Evolutionary conservation across 1,140 invertebrate species (phyloP).

Genomic region (Dermatophagoides farinae): DNA sequence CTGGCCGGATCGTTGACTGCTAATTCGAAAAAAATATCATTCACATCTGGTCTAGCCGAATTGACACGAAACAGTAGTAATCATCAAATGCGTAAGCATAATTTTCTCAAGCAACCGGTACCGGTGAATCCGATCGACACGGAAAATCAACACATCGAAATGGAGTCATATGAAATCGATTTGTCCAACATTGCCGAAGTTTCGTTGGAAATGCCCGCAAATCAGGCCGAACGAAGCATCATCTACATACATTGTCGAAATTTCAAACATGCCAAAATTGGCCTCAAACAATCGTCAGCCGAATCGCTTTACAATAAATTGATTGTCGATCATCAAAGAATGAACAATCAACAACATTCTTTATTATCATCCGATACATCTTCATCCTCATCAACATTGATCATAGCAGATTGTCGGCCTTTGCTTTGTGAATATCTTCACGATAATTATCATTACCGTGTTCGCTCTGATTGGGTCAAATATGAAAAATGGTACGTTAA

Average conservation of each 20-base stretch:
- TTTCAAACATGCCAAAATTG: conserved; percentile 7
- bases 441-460: neutral
- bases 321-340: too few species aligned
- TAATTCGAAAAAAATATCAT: neutral
- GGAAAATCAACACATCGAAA: neutral
- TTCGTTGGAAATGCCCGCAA: neutral
- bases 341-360: neutral
- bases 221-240: too few species aligned
- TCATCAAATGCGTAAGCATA: neutral
- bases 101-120: neutral
- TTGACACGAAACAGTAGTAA: too few species aligned
- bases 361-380: neutral
- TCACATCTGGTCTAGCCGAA: neutral
- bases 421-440: neutral
- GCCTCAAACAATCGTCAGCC: neutral
- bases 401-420: neutral
- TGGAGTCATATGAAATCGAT: neutral
- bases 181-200: conserved; percentile 7
- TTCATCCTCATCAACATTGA: neutral
- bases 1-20: neutral
- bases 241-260: conserved; percentile 3
- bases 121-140: neutral
- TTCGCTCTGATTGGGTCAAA: conserved; percentile 12
- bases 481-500: conserved; percentile 8
- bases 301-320: too few species aligned